Evolutionary conservation across 2,113 vertebrate species (phyloP), one percentile per base, ranked within the genome.

Genomic region (Narcine bancroftii): DNA sequence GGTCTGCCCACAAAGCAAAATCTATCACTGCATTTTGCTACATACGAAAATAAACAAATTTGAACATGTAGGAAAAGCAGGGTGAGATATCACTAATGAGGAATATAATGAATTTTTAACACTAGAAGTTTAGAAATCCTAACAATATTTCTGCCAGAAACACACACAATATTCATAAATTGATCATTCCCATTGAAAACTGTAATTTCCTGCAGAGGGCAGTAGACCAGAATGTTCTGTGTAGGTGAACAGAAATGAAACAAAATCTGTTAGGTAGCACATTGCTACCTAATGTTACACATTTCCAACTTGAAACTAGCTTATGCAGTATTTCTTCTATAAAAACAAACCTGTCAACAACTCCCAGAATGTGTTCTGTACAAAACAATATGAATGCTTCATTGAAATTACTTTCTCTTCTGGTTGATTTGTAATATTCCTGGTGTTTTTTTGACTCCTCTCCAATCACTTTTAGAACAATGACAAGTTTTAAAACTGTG

Each of bases 161-260:
- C 39, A 81, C 7, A 81, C 47, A 21, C 24, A 19, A n/a, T 42
- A 66, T 24, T 60, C 6, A 42, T 6, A 89, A 24, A 39, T 89
- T 89, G 85, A n/a, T 65, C 36, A 89, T 63, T 39, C 85, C 26
- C 50, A 65, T 39, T 89, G 36, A 15, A 39, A 6, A 53, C 1
- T 29, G 6, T 0, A 89, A 26, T 63, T 89, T 85, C 81, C 81
- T 60, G 29, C 81, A 85, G 81, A 60, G 81, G 85, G 85, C 85
- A 89, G 56, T 60, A 89, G 39, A 89, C 9, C n/a, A 65, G 2
- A 89, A 21, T 2, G 63, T 19, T 65, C 36, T 9, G 39, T 53
- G n/a, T 65, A 39, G 13, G 36, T 65, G 36, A 65, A 39, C 50
- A 87, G 11, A 87, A 63, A 36, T n/a, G 17, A 17, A 89, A 65